phyloP scores from a whole-genome alignment of 2,113 vertebrate genomes.

The Neoarius graeffei region DNA sequence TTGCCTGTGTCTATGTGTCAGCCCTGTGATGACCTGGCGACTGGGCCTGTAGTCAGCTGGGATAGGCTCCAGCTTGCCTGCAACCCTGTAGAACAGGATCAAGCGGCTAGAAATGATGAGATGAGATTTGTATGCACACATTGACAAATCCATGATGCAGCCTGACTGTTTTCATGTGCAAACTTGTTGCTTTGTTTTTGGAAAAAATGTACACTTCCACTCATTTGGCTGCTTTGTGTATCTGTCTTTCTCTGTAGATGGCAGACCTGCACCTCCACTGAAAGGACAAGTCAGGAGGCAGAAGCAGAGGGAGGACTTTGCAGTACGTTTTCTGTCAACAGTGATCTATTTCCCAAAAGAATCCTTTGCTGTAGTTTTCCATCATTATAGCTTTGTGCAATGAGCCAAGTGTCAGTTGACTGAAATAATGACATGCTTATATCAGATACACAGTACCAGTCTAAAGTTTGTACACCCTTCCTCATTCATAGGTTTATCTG shows the following conservation, averaged over 20 bases:
- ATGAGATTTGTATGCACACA: neutral
- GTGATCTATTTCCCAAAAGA: neutral
- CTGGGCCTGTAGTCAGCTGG: too few species aligned
- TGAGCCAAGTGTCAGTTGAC: too few species aligned
- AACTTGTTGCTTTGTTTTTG: too few species aligned
- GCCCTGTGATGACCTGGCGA: too few species aligned
- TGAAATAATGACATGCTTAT: neutral
- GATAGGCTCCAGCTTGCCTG: too few species aligned
- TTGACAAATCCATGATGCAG: neutral
- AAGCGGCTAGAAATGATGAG: too few species aligned
- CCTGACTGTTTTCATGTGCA: neutral
- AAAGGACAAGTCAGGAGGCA: conserved; percentile 79
- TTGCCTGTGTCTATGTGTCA: too few species aligned
- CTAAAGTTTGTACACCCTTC: too few species aligned
- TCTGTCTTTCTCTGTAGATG: conserved; percentile 69
- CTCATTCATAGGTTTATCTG: too few species aligned
- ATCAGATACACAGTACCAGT: too few species aligned
- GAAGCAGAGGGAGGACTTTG: conserved; percentile 73
- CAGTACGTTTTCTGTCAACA: conserved; percentile 70
- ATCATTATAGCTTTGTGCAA: too few species aligned
- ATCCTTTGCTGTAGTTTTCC: neutral
- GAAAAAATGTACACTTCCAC: neutral
- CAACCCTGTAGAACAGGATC: too few species aligned
- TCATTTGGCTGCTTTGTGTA: neutral
- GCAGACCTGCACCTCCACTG: conserved; percentile 78